Evolutionary conservation across 2,797 vertebrate species (phyloP), one percentile per base, ranked within the genome.

Genomic region (Allenopithecus nigroviridis): DNA sequence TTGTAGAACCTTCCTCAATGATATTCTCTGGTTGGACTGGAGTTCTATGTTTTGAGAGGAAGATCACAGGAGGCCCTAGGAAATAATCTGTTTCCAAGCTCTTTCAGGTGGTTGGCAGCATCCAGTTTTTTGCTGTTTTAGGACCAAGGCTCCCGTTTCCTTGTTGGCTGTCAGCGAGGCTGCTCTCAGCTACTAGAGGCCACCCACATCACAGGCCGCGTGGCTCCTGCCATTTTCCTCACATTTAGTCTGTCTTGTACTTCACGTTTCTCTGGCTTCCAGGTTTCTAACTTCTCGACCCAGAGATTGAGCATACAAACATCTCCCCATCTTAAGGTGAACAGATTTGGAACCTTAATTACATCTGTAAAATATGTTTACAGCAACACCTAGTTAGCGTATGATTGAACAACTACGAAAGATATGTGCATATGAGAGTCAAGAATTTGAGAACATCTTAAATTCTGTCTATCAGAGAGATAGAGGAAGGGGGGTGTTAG

Each of bases 311-410:
- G 39, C 22, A 11, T 72, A 59, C 12, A 33, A 5, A 21, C 39
- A 21, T 87, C 28, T 36, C 64, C 43, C 10, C 11, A 50, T 59
- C 28, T 81, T 75, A 75, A 68, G 9, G n/a, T 50, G n/a, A 83
- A 30, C 39, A 59, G 33, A 86, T 48, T 83, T 30, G 28, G 46
- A 17, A 57, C 12, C 33, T 84, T 78, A 57, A 89, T 84, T n/a
- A 79, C 21, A 80, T 30, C 79, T 89, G 59, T 21, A 43, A 81
- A 75, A 90, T 68, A 48, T 43, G 30, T 83, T 84, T 36, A 72
- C 8, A 87, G 30, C 7, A 68, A 50, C 41, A 50, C 9, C 30
- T 26, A 46, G 41, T 86, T 86, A 30, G 22, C 41, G 1, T 75
- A 48, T 89, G 46, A 85, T 14, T 43, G 50, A 85, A 19, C 41